These are phyloP conservation scores for Muscidifurax raptorellus DNA, from an alignment of 1,140 invertebrate genomes.

Conservation along the genomic window DNA sequence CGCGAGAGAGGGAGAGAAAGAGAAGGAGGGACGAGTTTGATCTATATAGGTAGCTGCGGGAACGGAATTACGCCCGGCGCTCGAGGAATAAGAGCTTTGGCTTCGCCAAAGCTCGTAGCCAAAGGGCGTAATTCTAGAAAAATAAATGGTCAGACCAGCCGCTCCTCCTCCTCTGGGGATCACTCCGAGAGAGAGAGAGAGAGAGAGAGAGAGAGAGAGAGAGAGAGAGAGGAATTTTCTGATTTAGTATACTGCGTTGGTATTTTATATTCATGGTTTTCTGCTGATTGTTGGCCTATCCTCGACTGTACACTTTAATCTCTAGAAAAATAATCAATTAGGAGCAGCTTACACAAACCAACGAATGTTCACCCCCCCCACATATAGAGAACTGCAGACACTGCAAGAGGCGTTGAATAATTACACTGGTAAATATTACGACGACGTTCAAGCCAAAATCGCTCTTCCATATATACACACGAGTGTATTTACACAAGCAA, in stretches of 20 bases:
- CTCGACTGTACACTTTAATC: too few species aligned
- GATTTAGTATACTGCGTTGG: neutral
- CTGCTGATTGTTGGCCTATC: too few species aligned
- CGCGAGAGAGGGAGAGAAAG: neutral
- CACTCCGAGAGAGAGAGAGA: neutral
- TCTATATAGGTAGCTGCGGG: too few species aligned
- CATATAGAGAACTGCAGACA: too few species aligned
- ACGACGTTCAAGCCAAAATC: neutral
- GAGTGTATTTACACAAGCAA: neutral
- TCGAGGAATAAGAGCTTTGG: neutral
- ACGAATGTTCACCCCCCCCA: too few species aligned
- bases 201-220: neutral
- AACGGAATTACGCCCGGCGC: neutral
- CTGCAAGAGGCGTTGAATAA: too few species aligned
- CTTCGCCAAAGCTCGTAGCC: neutral
- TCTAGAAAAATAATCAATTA: too few species aligned
- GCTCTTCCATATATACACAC: neutral
- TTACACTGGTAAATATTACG: too few species aligned
- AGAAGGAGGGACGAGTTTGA: neutral
- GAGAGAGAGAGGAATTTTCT: neutral
- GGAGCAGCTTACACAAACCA: too few species aligned
- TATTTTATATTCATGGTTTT: too few species aligned
- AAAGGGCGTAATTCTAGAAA: too few species aligned
- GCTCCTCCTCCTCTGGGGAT: too few species aligned
- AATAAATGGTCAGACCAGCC: neutral